Percentiles rank a stretch among this genome's conserved stretches.
phyloP scores from a whole-genome alignment of 2,888 invertebrate genomes.

The Megamerina dolium region DNA sequence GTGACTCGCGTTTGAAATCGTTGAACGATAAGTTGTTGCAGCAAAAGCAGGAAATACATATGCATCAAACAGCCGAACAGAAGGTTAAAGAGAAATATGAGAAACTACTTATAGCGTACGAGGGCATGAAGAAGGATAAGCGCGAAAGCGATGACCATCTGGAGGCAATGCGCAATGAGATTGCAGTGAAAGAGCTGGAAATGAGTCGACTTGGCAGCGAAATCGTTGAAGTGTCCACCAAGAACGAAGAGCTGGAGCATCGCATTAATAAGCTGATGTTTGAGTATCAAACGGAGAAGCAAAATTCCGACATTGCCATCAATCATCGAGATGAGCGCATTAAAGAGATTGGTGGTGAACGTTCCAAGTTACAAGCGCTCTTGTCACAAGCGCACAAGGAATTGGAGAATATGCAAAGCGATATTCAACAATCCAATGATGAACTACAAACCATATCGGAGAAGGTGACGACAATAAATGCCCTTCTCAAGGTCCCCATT shows the following conservation, averaged over 20 bases:
- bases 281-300: constrained; percentile 16
- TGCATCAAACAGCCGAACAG: constrained; percentile 16
- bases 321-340: constrained; percentile 9
- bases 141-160: constrained; percentile 19
- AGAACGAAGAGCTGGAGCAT: constrained; percentile 19
- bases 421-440: constrained; percentile 3
- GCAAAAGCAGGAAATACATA: constrained; percentile 13
- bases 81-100: constrained; percentile 21
- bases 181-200: constrained; percentile 22
- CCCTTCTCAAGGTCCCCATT: not conserved
- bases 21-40: too few species aligned
- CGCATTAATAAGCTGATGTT: constrained; percentile 16
- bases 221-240: constrained; percentile 14
- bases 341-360: constrained; percentile 6
- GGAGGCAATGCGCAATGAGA: constrained; percentile 16
- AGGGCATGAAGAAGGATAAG: constrained; percentile 16
- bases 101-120: constrained; percentile 20
- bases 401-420: not conserved
- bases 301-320: constrained; percentile 10
- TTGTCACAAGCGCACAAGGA: not conserved
- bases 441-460: constrained; percentile 6
- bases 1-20: too few species aligned
- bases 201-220: constrained; percentile 17
- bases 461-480: not conserved
- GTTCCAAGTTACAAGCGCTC: not conserved